Evolutionary conservation across 2,113 vertebrate species (phyloP).

Genomic region (Onychostoma macrolepis): DNA sequence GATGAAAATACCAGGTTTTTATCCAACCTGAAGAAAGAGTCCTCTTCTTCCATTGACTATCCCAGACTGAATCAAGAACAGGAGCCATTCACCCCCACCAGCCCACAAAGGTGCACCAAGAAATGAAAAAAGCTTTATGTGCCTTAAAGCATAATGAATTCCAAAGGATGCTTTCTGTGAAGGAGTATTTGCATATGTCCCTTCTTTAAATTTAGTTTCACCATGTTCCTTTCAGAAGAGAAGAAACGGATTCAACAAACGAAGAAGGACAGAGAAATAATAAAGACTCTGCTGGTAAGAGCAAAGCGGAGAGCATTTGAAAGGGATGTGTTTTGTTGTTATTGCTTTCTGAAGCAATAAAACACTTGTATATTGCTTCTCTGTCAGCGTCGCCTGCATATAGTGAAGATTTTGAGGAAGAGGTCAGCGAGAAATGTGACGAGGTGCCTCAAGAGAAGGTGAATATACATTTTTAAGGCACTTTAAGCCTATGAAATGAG

Average conservation of each 20-base stretch:
- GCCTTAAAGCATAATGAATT: background rate
- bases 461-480: background rate
- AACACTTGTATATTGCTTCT: conserved; percentile 1
- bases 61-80: conserved; percentile 85
- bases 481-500: background rate
- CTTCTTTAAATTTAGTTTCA: background rate
- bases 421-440: conserved; percentile 61
- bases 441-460: conserved; percentile 61
- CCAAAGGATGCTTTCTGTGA: background rate
- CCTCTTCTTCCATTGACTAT: conserved; percentile 84
- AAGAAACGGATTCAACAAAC: background rate
- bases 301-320: background rate
- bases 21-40: conserved; percentile 80
- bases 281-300: conserved; percentile 1
- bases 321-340: background rate
- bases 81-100: conserved; percentile 77
- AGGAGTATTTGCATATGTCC: background rate
- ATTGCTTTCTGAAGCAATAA: background rate
- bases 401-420: conserved; percentile 92
- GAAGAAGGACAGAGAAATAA: background rate
- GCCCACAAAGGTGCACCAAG: conserved; percentile 55
- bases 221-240: background rate
- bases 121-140: background rate
- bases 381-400: conserved; percentile 75
- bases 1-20: conserved; percentile 90